Evolutionary conservation across 2,797 vertebrate genomes (phyloP), one percentile per base, ranked within the genome.

Genomic region (Clarias pachynema): DNA sequence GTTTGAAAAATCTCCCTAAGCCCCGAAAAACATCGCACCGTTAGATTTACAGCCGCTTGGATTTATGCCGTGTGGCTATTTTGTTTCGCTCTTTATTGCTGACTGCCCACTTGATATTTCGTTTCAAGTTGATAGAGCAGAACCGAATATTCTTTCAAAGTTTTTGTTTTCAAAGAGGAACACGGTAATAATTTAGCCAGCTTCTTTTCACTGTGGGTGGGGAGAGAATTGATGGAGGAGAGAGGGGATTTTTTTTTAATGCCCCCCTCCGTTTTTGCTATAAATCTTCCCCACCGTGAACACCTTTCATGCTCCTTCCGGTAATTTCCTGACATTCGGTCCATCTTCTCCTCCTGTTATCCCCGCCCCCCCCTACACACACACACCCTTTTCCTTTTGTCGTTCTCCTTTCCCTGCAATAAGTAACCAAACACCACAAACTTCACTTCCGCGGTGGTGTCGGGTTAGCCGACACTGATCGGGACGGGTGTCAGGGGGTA

Each of bases 81-180:
- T 40, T 3, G 24, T 89, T 89, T 88, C 88, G 53, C 34, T 83
- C 77, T 85, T 86, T 75, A 86, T 86, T 84, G 82, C 88, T 84
- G 84, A 89, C 49, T 56, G 59, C 65, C 68, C 87, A 82, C 87
- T 79, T 89, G 83, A 86, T 88, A 81, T 88, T 84, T 40, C 59
- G 85, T 89, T 89, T 85, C 85, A 85, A 31, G 59, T 79, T 89
- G 75, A 84, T 81, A 68, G 83, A 86, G 87, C 81, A 78, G 85
- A 86, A 85, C 85, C 83, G 65, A 86, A 88, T 84, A 86, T 86
- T 86, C 83, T 78, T 77, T 81, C 75, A 22, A 44, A 84, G 87
- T 87, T 87, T 89, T 87, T 75, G 82, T 83, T 89, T 89, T 89
- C 87, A 87, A 89, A 87, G 87, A 63, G 83, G 49, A 62, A 56